Percentiles rank a stretch among this genome's conserved stretches.
Conservation (phyloP, 2,888 invertebrate genomes). For the Agriopis aurantiaria region DNA sequence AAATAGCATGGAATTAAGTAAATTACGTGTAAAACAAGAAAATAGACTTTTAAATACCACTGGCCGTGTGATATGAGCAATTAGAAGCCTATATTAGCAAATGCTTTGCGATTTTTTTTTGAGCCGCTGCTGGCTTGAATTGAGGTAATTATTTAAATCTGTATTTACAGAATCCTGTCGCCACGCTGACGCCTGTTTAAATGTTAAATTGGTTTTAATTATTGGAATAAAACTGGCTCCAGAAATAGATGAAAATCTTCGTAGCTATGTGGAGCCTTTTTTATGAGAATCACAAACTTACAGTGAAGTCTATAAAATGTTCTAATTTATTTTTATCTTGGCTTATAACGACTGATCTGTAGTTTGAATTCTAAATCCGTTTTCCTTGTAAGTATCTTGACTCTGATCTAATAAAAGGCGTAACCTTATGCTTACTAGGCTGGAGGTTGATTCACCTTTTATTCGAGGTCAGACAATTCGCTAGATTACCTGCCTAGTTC, state of each 20-base stretch:
- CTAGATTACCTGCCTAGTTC: neutral
- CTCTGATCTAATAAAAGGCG: constrained; percentile 23
- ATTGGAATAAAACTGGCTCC: constrained; percentile 1
- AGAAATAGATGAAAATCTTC: constrained; percentile 5
- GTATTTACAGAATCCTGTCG: constrained; percentile 30
- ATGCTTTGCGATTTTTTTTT: constrained; percentile 37
- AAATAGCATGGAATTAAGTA: constrained; percentile 33
- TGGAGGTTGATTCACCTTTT: constrained; percentile 29
- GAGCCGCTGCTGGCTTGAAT: constrained; percentile 17
- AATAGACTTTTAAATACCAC: constrained; percentile 40
- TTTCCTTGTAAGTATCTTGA: constrained; percentile 20
- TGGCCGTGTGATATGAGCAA: constrained; percentile 42
- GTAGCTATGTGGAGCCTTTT: neutral
- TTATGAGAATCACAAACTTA: neutral
- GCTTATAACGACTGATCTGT: neutral
- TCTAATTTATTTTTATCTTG: neutral
- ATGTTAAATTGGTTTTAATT: constrained; percentile 22
- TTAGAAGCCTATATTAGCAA: constrained; percentile 42
- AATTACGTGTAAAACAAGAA: constrained; percentile 37
- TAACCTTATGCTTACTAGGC: constrained; percentile 26
- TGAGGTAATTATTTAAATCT: constrained; percentile 38
- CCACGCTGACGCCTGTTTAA: constrained; percentile 33
- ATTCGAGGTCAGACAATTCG: constrained; percentile 32
- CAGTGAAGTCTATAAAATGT: no score
- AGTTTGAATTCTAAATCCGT: constrained; percentile 4